These are phyloP conservation scores for Cyanoderma ruficeps DNA, from an alignment of 2,113 vertebrate species.

Conservation along the genomic window DNA sequence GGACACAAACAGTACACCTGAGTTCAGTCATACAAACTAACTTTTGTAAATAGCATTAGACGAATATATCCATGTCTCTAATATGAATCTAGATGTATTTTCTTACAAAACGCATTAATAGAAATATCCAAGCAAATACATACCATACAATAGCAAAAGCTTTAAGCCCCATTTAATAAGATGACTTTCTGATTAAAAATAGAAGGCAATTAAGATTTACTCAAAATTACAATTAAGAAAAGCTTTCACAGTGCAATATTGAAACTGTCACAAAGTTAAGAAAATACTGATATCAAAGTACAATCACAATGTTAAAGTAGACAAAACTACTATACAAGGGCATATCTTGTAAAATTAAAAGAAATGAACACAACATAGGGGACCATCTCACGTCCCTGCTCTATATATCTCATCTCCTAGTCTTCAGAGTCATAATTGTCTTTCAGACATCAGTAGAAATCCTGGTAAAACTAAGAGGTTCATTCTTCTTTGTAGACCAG, in stretches of 20 bases:
- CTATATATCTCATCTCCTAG: slow-evolving; percentile 44
- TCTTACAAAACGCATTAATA: slow-evolving; percentile 79
- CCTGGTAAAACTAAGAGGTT: slow-evolving; percentile 43
- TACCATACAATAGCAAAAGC: slow-evolving; percentile 75
- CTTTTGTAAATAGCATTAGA: slow-evolving; percentile 65
- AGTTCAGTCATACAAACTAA: slow-evolving; percentile 72
- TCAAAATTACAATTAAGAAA: slow-evolving; percentile 82
- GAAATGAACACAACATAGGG: slow-evolving; percentile 74
- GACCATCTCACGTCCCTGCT: slow-evolving; percentile 56
- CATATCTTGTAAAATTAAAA: slow-evolving; percentile 74
- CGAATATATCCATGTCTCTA: slow-evolving; percentile 66
- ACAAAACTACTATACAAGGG: slow-evolving; percentile 80
- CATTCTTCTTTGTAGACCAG: slow-evolving; percentile 42
- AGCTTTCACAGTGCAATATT: slow-evolving; percentile 77
- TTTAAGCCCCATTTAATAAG: slow-evolving; percentile 76
- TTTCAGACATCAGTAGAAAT: slow-evolving; percentile 45
- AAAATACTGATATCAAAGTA: slow-evolving; percentile 85
- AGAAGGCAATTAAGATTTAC: slow-evolving; percentile 83
- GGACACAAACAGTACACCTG: slow-evolving; percentile 71
- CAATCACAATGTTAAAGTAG: slow-evolving; percentile 80
- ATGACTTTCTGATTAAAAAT: slow-evolving; percentile 75
- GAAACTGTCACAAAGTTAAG: slow-evolving; percentile 82
- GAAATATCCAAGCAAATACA: slow-evolving; percentile 76
- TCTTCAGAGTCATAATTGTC: slow-evolving; percentile 48
- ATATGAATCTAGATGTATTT: slow-evolving; percentile 68